phyloP scores from a whole-genome alignment of 2,888 invertebrate genomes.

The Drosophila pseudotalamancana region DNA sequence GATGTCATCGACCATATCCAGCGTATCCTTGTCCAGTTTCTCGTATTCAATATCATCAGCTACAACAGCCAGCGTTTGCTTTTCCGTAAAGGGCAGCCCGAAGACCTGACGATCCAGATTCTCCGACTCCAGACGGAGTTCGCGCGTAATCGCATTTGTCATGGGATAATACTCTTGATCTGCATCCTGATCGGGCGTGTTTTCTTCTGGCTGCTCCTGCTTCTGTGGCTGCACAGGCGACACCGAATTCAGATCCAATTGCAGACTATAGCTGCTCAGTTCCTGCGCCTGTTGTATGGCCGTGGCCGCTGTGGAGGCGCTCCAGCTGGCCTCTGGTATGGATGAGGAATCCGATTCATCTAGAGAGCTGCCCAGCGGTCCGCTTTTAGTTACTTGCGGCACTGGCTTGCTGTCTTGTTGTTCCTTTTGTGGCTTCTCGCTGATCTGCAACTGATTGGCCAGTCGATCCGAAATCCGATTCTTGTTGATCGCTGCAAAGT shows the following conservation, averaged over 20 bases:
- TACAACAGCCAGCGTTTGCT: slow-evolving; percentile 22
- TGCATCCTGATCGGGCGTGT: slow-evolving; percentile 86
- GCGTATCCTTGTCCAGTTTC: slow-evolving; percentile 83
- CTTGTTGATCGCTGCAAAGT: slow-evolving; percentile 89
- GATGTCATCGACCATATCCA: slow-evolving; percentile 82
- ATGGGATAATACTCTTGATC: slow-evolving; percentile 94
- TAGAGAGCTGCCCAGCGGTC: slow-evolving; percentile 68
- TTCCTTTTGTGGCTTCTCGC: slow-evolving; percentile 31
- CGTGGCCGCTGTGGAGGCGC: slow-evolving; percentile 80
- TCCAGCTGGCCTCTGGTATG: slow-evolving; percentile 81
- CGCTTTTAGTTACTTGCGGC: slow-evolving; percentile 85
- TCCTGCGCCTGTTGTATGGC: slow-evolving; percentile 81
- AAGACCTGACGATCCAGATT: slow-evolving; percentile 94
- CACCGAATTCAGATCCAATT: slow-evolving; percentile 71
- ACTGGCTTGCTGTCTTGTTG: slow-evolving; percentile 78
- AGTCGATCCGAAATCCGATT: slow-evolving; percentile 85
- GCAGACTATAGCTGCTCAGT: slow-evolving; percentile 76
- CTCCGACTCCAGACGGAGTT: slow-evolving; percentile 91
- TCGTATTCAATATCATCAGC: slow-evolving; percentile 81
- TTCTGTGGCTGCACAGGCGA: slow-evolving; percentile 49
- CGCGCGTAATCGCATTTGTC: slow-evolving; percentile 94
- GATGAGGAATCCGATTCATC: slow-evolving; percentile 85
- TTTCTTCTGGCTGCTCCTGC: slow-evolving; percentile 46
- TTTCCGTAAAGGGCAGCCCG: slow-evolving; percentile 84
- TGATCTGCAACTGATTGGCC: slow-evolving; percentile 63